Percentiles rank a stretch among this genome's conserved stretches.
Conservation (phyloP, 2,113 vertebrate genomes). For the mouse (Mus musculus) region GRCm39 chr15:85543001-85543500, state of each 20-base stretch:
- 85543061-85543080: background rate
- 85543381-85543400: background rate
- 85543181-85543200: background rate
- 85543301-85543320: background rate
- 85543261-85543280: background rate
- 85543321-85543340: background rate
- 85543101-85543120: background rate
- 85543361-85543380: background rate
- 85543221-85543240: background rate
- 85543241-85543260: background rate
- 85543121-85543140: background rate
- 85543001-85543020: background rate
- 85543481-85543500: background rate
- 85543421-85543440: background rate
- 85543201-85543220: background rate
- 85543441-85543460: background rate
- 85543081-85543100: background rate
- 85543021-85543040: background rate
- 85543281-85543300: background rate
- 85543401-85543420: background rate
- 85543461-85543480: background rate
- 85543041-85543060: background rate
- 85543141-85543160: background rate
- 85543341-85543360: background rate
- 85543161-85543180: background rate